These are phyloP conservation scores for Taenaris catops DNA, from an alignment of 2,888 invertebrate genomes.

Conservation along the genomic window DNA sequence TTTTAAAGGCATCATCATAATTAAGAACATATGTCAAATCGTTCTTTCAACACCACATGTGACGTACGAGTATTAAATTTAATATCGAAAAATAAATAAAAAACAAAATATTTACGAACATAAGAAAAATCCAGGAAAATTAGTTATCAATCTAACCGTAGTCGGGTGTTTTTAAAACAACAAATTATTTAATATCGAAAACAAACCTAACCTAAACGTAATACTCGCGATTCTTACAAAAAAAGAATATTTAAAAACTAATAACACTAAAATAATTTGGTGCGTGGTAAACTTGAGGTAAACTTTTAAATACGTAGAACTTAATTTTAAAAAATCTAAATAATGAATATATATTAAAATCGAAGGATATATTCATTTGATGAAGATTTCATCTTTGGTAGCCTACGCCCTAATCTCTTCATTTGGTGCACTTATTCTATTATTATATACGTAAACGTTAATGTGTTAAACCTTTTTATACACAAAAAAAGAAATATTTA, in stretches of 20 bases:
- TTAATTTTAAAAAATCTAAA: slow-evolving; percentile 31
- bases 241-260: slow-evolving; percentile 50
- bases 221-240: slow-evolving; percentile 31
- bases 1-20: too few relatives aligned
- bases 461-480: too few relatives aligned
- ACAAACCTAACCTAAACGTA: slow-evolving; percentile 13
- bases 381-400: slow-evolving; percentile 73
- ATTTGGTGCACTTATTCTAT: slow-evolving; percentile 51
- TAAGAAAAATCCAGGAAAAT: too few relatives aligned
- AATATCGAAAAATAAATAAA: too few relatives aligned
- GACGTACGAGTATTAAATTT: too few relatives aligned
- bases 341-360: slow-evolving; percentile 35
- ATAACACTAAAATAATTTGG: slow-evolving; percentile 55
- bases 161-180: slow-evolving; percentile 3
- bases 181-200: slow-evolving; percentile 6
- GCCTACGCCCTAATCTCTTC: slow-evolving; percentile 57
- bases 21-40: too few relatives aligned
- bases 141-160: background rate
- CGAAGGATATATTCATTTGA: slow-evolving; percentile 69
- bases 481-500: too few relatives aligned
- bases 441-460: too few relatives aligned
- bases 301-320: slow-evolving; percentile 40
- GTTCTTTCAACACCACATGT: too few relatives aligned
- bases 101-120: too few relatives aligned
- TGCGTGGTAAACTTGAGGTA: slow-evolving; percentile 79